Percentiles rank a stretch among this genome's conserved stretches.
phyloP scores from a whole-genome alignment of 2,888 invertebrate genomes.

The Dendrolimus pini region DNA sequence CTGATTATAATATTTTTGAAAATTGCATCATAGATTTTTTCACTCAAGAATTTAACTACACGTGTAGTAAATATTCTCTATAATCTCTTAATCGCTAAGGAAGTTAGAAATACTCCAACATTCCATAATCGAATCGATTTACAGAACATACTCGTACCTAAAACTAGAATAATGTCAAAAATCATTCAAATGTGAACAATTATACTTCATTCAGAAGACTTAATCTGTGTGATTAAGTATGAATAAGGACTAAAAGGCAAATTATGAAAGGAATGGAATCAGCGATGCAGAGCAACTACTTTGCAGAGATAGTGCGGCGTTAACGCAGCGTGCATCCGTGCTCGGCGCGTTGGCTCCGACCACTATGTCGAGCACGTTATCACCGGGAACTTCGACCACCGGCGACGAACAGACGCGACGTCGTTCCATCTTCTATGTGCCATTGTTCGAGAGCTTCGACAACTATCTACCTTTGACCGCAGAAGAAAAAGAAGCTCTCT shows the following conservation, averaged over 20 bases:
- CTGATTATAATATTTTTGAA: neutral
- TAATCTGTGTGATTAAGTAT: conserved; percentile 46
- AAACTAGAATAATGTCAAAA: neutral
- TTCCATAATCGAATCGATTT: conserved; percentile 10
- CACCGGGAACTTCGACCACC: conserved; percentile 45
- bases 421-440: conserved; percentile 86
- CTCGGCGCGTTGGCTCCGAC: conserved; percentile 12
- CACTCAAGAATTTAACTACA: too few species aligned
- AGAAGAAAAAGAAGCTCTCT: conserved; percentile 63
- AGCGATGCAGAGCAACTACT: conserved; percentile 46
- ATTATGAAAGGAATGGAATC: conserved; percentile 56
- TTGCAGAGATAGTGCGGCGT: conserved; percentile 39
- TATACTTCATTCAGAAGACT: conserved; percentile 34
- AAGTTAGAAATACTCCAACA: conserved; percentile 35
- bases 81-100: neutral
- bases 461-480: conserved; percentile 74
- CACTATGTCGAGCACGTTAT: conserved; percentile 58
- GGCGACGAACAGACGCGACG: conserved; percentile 76
- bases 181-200: neutral
- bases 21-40: too few species aligned
- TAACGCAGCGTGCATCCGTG: conserved; percentile 61
- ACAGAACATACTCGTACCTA: neutral
- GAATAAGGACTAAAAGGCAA: conserved; percentile 35
- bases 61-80: too few species aligned
- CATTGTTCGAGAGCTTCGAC: conserved; percentile 78